Evolutionary conservation across 2,888 invertebrate genomes (phyloP).

Genomic region (Leucoptera coffeella): DNA sequence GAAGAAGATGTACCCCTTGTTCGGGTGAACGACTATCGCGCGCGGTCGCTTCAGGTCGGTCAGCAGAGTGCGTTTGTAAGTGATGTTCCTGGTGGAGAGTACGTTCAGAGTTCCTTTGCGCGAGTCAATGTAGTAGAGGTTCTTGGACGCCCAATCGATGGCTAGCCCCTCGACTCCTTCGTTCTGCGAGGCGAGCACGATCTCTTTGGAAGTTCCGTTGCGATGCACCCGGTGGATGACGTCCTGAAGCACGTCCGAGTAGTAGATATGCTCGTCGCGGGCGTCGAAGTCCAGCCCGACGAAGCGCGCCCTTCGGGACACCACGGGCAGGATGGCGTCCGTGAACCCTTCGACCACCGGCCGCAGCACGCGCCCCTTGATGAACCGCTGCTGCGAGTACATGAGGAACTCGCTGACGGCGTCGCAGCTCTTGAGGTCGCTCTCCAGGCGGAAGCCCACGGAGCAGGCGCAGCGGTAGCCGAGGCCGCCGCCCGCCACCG

Average conservation of each 20-base stretch:
- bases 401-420: constrained; percentile 83
- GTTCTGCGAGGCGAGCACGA: constrained; percentile 91
- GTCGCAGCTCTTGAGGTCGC: constrained; percentile 73
- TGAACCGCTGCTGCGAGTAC: constrained; percentile 93
- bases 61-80: constrained; percentile 74
- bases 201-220: constrained; percentile 76
- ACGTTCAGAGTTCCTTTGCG: constrained; percentile 92
- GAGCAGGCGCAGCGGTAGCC: constrained; percentile 90
- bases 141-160: constrained; percentile 93
- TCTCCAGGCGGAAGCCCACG: constrained; percentile 73
- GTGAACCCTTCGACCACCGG: constrained; percentile 87
- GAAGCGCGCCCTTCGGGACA: constrained; percentile 84
- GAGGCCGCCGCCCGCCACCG: constrained; percentile 62
- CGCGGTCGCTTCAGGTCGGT: constrained; percentile 87
- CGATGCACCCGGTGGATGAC: constrained; percentile 82
- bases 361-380: constrained; percentile 86
- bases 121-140: constrained; percentile 92
- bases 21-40: constrained; percentile 95
- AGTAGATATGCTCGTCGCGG: constrained; percentile 86
- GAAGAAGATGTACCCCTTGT: constrained; percentile 89
- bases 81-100: constrained; percentile 79
- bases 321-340: constrained; percentile 92
- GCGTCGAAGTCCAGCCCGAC: constrained; percentile 95
- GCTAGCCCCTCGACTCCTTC: constrained; percentile 95
- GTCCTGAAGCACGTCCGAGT: constrained; percentile 94